Conservation (phyloP, 2,888 invertebrate species). For the Temnothorax ravouxi region DNA sequence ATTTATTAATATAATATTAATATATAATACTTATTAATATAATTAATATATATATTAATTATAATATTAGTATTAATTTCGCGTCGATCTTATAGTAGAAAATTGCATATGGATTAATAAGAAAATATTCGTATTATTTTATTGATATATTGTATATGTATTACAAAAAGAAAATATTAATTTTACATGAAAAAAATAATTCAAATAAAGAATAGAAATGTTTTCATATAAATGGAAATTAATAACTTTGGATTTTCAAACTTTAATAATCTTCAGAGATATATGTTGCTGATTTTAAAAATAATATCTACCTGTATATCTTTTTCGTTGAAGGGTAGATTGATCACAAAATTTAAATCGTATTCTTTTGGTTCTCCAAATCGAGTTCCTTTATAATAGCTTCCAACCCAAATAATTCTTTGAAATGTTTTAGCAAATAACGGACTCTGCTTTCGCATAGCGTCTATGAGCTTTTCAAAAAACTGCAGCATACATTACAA, state of each 20-base stretch:
- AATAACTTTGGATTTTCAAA: background rate
- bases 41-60: background rate
- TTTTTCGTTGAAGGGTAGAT: slow-evolving; percentile 87
- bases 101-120: background rate
- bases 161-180: background rate
- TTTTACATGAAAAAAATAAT: background rate
- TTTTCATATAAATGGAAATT: background rate
- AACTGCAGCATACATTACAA: slow-evolving; percentile 64
- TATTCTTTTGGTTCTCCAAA: slow-evolving; percentile 89
- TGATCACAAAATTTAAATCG: slow-evolving; percentile 88
- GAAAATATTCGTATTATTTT: background rate
- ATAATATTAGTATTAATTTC: background rate
- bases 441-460: slow-evolving; percentile 80
- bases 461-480: slow-evolving; percentile 73
- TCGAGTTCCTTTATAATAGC: slow-evolving; percentile 89
- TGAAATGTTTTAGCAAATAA: slow-evolving; percentile 82
- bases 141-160: background rate
- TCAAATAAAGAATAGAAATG: background rate
- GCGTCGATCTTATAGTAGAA: background rate
- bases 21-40: too few relatives aligned
- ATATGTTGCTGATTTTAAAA: background rate
- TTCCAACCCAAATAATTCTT: slow-evolving; percentile 87
- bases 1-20: background rate
- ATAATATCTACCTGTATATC: slow-evolving; percentile 79
- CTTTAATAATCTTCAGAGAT: background rate